Evolutionary conservation across 1,140 invertebrate species (phyloP), one percentile per base, ranked within the genome.

Genomic region (Drosophila pachea): DNA sequence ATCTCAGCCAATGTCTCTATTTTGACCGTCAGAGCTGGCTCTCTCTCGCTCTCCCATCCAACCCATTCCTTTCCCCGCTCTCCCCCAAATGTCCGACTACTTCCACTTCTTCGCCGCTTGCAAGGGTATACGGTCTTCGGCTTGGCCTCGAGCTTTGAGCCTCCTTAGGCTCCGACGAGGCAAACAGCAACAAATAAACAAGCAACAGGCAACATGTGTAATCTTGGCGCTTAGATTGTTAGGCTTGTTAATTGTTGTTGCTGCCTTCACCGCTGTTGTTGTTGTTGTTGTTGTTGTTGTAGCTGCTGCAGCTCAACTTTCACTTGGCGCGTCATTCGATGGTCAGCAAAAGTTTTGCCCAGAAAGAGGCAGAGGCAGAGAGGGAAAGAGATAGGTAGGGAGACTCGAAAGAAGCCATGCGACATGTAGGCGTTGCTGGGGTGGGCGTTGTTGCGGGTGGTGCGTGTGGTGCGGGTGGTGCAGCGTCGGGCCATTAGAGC

Each of bases 401-500:
- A 52, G 67, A 69, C 64, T 69, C 52, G 61, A 65, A 64, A 65
- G 47, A 45, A 40, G n/a, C 12, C 31, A 22, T 8, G 36, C 53
- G 48, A 59, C 47, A 47, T 55, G 48, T 45, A 45, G 49, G 9
- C 9, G 36, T 52, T 22, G 50, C n/a, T 8, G 31, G 49, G 5
- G n/a, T 12, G 40, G 40, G 11, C 0, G 8, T 9, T 8, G n/a
- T 9, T 40, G 4, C 12, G 2, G 4, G 38, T 40, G n/a, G 9
- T 43, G 14, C 14, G 9, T n/a, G 22, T 5, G 50, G 8, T 45
- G 8, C 32, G 12, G 12, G 45, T 4, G 14, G 42, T 38, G 61
- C 31, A 45, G 63, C 62, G 71, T 61, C 66, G 76, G 76, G 86
- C 81, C 79, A 84, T 84, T 84, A 84, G 79, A 73, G 52, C 36